Percentiles rank a stretch among this genome's conserved stretches.
phyloP scores from a whole-genome alignment of 2,888 invertebrate species.

The Capitulum mitella region DNA sequence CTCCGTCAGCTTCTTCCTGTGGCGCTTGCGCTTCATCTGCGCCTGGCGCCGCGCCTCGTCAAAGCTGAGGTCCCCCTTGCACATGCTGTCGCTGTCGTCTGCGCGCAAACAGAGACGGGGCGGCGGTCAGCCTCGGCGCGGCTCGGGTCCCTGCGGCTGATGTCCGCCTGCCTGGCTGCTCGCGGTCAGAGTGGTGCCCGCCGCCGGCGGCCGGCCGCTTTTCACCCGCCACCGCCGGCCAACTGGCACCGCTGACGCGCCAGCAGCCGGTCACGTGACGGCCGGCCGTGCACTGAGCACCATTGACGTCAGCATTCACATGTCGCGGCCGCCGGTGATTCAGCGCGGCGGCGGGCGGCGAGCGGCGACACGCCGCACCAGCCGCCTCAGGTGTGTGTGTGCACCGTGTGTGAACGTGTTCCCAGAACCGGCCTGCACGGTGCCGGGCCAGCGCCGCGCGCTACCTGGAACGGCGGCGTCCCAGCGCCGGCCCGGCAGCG shows the following conservation, averaged over 20 bases:
- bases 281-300: neutral
- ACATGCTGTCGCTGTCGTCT: conserved; percentile 23
- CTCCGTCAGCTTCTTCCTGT: neutral
- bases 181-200: neutral
- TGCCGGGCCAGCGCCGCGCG: too few species aligned
- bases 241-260: neutral
- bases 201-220: neutral
- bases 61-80: conserved; percentile 16
- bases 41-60: conserved; percentile 20
- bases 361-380: too few species aligned
- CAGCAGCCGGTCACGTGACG: neutral
- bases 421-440: too few species aligned
- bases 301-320: neutral
- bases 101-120: neutral
- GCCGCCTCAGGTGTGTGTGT: too few species aligned
- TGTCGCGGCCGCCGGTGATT: too few species aligned
- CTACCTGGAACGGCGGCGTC: too few species aligned
- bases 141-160: too few species aligned
- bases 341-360: too few species aligned
- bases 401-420: too few species aligned
- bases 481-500: neutral
- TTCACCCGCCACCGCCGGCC: neutral
- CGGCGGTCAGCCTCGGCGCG: too few species aligned
- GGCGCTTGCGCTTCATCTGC: conserved; percentile 13
- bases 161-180: neutral